Evolutionary conservation across 2,113 vertebrate species (phyloP), one percentile per base, ranked within the genome.

Genomic region (Microtus richardsoni): DNA sequence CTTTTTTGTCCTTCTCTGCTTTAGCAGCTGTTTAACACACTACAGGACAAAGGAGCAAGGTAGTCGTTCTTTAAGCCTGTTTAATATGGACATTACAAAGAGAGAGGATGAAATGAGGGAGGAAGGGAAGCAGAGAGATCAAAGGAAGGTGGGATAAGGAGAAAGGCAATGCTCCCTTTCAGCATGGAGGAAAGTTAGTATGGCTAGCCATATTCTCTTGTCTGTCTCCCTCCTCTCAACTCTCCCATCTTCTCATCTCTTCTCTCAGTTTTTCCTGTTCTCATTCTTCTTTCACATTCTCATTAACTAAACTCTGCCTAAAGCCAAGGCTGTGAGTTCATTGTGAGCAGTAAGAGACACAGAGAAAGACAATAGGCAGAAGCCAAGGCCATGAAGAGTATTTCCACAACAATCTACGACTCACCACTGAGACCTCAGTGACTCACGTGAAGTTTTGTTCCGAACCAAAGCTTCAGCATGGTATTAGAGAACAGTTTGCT

Each of bases 61-160:
- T 87, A 66, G 13, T 26, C 10, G 10, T 71, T 92, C 22, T 28
- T 13, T 44, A 91, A 24, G 78, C 88, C 77, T 16, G 5, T 44
- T 84, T 62, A 79, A 44, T 91, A 24, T 26, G 14, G 33, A 54
- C 54, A 62, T 75, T 13, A 60, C 84, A 71, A 44, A 3, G 79
- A 93, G 19, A 58, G 64, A 68, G 17, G 9, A 6, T 30, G 3
- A 33, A 9, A 52, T 3, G 4, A 68, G 19, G 17, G 16, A 13
- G 26, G 16, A 36, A 58, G 14, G 14, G 21, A n/a, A 5, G 5
- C 4, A 17, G 3, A 6, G 1, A 7, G 7, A 2, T 28, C 24
- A 79, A 9, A 7, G n/a, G 30, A 68, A 68, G 64, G 58, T 4
- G 30, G 44, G 9, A 2, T 41, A 11, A 4, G 3, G 2, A 7